These are phyloP conservation scores for Platyrinchus mystaceus DNA, from an alignment of 2,797 vertebrate species.

Conservation along the genomic window DNA sequence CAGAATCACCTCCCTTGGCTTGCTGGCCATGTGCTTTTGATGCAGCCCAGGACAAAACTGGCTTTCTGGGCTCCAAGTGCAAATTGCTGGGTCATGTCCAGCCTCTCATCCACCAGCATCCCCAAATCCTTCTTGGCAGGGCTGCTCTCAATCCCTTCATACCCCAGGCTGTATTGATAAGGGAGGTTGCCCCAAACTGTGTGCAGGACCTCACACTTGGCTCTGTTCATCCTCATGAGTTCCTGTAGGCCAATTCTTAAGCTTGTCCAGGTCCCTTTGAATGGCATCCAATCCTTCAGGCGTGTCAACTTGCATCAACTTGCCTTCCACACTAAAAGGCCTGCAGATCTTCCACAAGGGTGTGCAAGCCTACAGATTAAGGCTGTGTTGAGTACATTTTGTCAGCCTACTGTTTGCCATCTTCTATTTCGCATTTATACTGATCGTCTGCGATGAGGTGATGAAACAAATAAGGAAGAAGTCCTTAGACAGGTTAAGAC, in stretches of 20 bases:
- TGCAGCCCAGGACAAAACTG: not conserved
- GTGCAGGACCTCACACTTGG: not conserved
- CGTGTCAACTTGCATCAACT: not conserved
- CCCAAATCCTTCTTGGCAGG: not conserved
- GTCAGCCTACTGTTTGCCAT: not conserved
- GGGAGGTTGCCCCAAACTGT: not conserved
- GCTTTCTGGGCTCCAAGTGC: not conserved
- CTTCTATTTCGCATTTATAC: not conserved
- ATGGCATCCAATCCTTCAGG: not conserved
- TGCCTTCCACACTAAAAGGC: not conserved
- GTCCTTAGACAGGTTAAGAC: not conserved
- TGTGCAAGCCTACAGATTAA: not conserved
- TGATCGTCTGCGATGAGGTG: not conserved
- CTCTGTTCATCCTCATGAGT: not conserved
- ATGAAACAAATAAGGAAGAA: not conserved
- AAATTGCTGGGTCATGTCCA: too few species aligned
- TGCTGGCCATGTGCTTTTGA: fast-evolving
- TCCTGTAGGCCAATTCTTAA: not conserved
- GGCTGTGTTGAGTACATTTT: not conserved
- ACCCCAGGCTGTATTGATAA: not conserved
- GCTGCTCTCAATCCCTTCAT: not conserved
- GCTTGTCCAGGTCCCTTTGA: not conserved
- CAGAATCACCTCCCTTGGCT: not conserved
- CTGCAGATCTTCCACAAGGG: not conserved
- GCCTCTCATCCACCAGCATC: not conserved